Evolutionary conservation across 2,113 vertebrate genomes (phyloP).

Genomic region (Gymnarchus niloticus): DNA sequence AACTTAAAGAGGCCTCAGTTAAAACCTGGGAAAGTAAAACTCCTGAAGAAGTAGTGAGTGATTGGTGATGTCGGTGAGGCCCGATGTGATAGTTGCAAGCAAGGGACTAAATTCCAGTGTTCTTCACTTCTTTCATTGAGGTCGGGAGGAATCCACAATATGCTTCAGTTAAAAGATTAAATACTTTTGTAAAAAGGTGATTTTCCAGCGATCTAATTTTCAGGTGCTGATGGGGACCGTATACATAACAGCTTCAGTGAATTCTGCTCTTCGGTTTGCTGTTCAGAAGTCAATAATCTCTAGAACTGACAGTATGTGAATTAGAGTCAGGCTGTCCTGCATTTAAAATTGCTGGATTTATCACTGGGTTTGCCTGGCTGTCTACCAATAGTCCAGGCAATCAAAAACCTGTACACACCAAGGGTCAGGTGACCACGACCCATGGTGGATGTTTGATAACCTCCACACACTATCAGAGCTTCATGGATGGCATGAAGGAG

Average conservation of each 20-base stretch:
- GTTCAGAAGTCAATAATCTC: background rate
- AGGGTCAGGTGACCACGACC: too few relatives aligned
- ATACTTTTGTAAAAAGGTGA: background rate
- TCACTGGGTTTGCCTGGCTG: too few relatives aligned
- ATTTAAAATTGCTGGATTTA: too few relatives aligned
- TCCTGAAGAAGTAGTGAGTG: background rate
- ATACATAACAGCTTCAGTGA: background rate
- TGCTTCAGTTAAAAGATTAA: background rate
- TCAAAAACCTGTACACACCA: too few relatives aligned
- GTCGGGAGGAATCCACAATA: background rate
- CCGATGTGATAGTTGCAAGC: background rate
- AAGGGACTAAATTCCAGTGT: background rate
- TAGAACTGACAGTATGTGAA: background rate
- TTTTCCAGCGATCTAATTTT: background rate
- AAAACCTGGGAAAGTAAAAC: too few relatives aligned
- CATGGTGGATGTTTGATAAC: too few relatives aligned
- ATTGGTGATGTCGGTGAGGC: background rate
- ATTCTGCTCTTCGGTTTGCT: background rate
- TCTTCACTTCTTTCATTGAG: background rate
- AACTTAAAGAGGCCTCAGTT: too few relatives aligned
- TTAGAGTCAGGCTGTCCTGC: background rate
- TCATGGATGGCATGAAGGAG: too few relatives aligned
- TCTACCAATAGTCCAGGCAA: too few relatives aligned
- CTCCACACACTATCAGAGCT: too few relatives aligned
- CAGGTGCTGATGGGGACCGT: background rate